Percentiles rank a stretch among this genome's conserved stretches.
Evolutionary conservation across 2,797 vertebrate species (phyloP).

Genomic region (Sebastes minor): DNA sequence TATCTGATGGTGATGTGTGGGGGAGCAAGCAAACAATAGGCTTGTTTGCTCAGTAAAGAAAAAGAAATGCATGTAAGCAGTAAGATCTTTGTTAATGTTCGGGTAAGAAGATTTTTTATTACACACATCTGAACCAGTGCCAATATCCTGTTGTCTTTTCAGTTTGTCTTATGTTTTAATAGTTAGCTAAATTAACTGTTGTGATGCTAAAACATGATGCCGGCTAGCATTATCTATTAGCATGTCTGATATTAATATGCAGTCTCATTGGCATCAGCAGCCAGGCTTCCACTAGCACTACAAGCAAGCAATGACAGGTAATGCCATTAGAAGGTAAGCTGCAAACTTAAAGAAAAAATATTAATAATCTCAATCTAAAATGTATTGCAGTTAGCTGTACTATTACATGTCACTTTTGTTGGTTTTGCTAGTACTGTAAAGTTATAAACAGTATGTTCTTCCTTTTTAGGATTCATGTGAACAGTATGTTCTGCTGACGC

Average conservation of each 20-base stretch:
- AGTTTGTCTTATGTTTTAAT: background rate
- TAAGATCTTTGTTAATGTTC: background rate
- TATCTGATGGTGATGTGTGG: too few relatives aligned
- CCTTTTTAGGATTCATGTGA: background rate
- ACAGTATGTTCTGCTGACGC: background rate
- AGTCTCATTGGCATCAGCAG: background rate
- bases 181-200: background rate
- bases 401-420: background rate
- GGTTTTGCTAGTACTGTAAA: background rate
- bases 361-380: too few relatives aligned
- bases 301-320: background rate
- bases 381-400: background rate
- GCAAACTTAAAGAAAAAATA: background rate
- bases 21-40: background rate
- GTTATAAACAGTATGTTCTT: background rate
- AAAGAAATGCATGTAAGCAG: background rate
- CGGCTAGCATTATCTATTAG: background rate
- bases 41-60: background rate
- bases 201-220: background rate
- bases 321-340: background rate
- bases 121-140: background rate
- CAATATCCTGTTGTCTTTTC: background rate
- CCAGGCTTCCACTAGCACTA: background rate
- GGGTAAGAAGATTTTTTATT: background rate
- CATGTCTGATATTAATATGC: background rate